Evolutionary conservation across 2,797 vertebrate genomes (phyloP).

Genomic region (Tauraco hartlaubi): DNA sequence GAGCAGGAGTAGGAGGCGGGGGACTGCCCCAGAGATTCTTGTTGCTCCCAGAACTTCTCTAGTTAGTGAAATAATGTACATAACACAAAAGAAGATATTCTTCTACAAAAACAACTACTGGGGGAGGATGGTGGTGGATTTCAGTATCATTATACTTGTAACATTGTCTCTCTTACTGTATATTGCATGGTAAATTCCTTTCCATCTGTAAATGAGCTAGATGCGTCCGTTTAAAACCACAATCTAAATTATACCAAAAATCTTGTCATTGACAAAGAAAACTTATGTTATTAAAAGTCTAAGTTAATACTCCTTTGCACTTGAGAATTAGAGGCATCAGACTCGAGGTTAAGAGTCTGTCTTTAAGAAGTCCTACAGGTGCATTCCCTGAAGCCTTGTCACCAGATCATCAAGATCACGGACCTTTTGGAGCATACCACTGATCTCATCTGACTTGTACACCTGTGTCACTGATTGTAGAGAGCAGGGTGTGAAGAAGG

Average conservation of each 20-base stretch:
- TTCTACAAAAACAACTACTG: not conserved
- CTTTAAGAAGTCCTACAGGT: not conserved
- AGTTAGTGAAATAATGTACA: not conserved
- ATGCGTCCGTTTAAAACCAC: not conserved
- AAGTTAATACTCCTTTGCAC: not conserved
- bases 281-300: not conserved
- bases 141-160: not conserved
- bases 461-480: not conserved
- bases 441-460: not conserved
- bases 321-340: not conserved
- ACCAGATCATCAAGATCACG: rapidly evolving
- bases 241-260: not conserved
- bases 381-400: not conserved
- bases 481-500: rapidly evolving
- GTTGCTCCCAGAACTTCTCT: not conserved
- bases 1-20: not conserved
- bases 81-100: not conserved
- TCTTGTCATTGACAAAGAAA: not conserved
- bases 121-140: not conserved
- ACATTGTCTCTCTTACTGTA: not conserved
- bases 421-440: not conserved
- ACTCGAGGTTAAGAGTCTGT: not conserved
- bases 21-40: not conserved
- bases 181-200: not conserved
- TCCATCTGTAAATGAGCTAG: not conserved